Evolutionary conservation across 2,113 vertebrate genomes (phyloP).

Genomic region (Crotophaga sulcirostris): DNA sequence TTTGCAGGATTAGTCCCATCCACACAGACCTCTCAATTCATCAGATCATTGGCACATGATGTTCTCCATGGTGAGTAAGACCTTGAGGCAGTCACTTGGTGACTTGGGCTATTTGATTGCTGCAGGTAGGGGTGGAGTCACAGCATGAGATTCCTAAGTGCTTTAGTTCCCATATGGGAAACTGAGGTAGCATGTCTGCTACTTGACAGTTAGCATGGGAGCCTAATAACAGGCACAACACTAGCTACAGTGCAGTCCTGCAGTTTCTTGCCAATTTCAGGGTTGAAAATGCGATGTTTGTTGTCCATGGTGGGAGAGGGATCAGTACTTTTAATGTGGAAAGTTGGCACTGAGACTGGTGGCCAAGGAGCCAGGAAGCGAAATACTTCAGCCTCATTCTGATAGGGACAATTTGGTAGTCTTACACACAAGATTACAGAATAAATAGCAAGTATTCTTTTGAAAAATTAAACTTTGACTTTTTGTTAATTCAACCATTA

Average conservation of each 20-base stretch:
- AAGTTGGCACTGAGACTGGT: fast-evolving
- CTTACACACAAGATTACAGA: neutral
- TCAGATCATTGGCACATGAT: neutral
- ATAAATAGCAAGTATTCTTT: neutral
- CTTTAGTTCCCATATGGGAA: neutral
- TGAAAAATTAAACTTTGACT: neutral
- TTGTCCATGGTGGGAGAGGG: neutral
- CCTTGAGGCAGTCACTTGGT: neutral
- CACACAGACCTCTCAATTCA: neutral
- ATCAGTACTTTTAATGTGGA: neutral
- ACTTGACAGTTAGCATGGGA: neutral
- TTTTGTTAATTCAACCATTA: neutral
- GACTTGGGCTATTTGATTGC: neutral
- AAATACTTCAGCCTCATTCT: neutral
- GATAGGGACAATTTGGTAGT: neutral
- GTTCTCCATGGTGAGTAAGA: neutral
- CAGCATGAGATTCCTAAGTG: neutral
- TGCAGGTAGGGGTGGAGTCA: neutral
- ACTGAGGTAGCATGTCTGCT: neutral
- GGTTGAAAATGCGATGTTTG: fast-evolving
- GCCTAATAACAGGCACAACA: neutral
- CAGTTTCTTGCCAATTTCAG: neutral
- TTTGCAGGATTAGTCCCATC: neutral
- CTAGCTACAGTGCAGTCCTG: neutral
- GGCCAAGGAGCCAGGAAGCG: neutral